A percentile compares a stretch with the other conserved stretches of the same genome.
Evolutionary conservation across 2,113 vertebrate species (phyloP).

Genomic region (Chaetura pelagica): DNA sequence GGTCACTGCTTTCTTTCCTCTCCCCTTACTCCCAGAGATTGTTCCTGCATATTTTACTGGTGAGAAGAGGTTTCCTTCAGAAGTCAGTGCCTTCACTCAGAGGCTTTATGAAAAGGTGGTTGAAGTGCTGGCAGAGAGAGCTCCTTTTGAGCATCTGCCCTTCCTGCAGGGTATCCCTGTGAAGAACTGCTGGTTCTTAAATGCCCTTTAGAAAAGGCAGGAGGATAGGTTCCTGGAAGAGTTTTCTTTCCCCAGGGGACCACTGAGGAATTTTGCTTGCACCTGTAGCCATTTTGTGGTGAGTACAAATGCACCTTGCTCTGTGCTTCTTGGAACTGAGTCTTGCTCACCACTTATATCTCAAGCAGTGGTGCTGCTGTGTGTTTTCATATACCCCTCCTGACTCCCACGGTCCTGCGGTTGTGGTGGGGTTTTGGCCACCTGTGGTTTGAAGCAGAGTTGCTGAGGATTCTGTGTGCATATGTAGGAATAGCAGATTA

Average conservation of each 20-base stretch:
- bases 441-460: background rate
- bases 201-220: background rate
- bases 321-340: background rate
- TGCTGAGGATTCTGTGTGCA: background rate
- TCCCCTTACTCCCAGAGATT: background rate
- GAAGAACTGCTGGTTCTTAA: background rate
- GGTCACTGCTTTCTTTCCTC: background rate
- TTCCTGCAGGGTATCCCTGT: background rate
- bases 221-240: background rate
- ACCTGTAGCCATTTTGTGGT: background rate
- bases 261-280: background rate
- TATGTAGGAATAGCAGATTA: conserved; percentile 21
- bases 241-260: background rate
- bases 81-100: background rate
- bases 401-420: background rate
- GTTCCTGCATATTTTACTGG: background rate
- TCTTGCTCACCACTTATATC: background rate
- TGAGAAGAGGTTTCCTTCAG: background rate
- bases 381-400: background rate
- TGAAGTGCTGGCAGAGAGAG: background rate
- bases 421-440: background rate
- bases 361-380: background rate
- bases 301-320: background rate
- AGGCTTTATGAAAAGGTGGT: background rate
- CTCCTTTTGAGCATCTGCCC: background rate